phyloP scores from a whole-genome alignment of 1,140 invertebrate genomes.

The Zaprionus nigranus region DNA sequence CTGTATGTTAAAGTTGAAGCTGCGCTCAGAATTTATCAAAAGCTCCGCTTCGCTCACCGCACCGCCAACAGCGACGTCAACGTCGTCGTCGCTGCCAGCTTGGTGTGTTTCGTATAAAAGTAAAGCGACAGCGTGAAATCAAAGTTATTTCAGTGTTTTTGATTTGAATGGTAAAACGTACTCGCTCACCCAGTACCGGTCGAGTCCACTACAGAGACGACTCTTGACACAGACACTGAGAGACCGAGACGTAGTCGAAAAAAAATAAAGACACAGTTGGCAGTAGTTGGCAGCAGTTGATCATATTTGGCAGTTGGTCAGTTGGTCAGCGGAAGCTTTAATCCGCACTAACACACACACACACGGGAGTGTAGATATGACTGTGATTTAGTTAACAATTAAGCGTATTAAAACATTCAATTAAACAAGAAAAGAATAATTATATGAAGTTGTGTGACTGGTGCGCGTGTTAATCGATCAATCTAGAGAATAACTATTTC shows the following conservation, averaged over 20 bases:
- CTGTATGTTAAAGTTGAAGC: conserved; percentile 34
- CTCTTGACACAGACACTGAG: conserved; percentile 20
- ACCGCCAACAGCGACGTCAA: conserved; percentile 37
- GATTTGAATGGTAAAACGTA: conserved; percentile 79
- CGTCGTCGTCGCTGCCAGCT: conserved; percentile 27
- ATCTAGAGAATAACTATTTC: conserved; percentile 28
- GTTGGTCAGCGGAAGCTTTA: conserved; percentile 31
- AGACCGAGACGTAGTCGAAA: conserved; percentile 20
- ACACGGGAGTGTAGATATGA: conserved; percentile 34
- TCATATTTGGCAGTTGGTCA: conserved; percentile 27
- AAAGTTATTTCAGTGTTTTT: conserved; percentile 84
- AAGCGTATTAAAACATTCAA: conserved; percentile 20
- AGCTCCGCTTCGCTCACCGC: conserved; percentile 48
- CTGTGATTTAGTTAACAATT: conserved; percentile 47
- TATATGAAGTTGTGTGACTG: conserved; percentile 32
- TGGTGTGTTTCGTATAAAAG: conserved; percentile 74
- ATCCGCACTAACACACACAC: not conserved
- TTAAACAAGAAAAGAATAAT: conserved; percentile 26
- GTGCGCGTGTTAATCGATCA: conserved; percentile 33
- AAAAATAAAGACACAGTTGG: conserved; percentile 9
- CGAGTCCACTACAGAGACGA: conserved; percentile 57
- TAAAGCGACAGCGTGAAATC: conserved; percentile 79
- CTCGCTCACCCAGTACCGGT: conserved; percentile 63
- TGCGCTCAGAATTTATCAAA: conserved; percentile 57
- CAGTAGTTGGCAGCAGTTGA: conserved; percentile 21